These are phyloP conservation scores for Channa argus DNA, from an alignment of 2,113 vertebrate species.

Conservation along the genomic window DNA sequence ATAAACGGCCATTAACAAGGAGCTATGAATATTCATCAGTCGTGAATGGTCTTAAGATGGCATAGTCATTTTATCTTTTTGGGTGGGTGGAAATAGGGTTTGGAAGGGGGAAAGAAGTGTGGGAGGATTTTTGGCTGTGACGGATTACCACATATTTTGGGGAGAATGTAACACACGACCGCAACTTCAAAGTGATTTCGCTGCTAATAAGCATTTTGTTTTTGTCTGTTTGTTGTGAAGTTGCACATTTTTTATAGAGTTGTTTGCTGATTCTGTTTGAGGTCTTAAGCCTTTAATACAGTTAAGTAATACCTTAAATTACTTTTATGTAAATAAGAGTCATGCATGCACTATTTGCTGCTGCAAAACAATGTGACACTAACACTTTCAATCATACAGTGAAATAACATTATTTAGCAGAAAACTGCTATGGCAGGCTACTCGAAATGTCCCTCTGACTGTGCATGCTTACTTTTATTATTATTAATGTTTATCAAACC, in stretches of 20 bases:
- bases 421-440: not conserved
- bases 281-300: conserved; percentile 38
- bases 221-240: conserved; percentile 49
- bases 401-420: not conserved
- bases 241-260: conserved; percentile 51
- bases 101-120: not conserved
- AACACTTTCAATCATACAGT: conserved; percentile 2
- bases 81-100: conserved; percentile 57
- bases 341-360: conserved; percentile 30
- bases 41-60: conserved; percentile 62
- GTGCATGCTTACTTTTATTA: conserved; percentile 16
- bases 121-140: conserved; percentile 32
- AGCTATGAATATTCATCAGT: conserved; percentile 77
- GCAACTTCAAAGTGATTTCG: conserved; percentile 61
- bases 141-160: conserved; percentile 56
- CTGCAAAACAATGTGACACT: conserved; percentile 19
- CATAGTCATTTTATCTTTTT: conserved; percentile 66
- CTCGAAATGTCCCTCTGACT: not conserved
- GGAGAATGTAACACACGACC: conserved; percentile 61
- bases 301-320: conserved; percentile 50
- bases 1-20: conserved; percentile 72
- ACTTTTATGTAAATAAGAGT: conserved; percentile 53
- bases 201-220: conserved; percentile 62
- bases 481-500: conserved; percentile 22
- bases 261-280: conserved; percentile 43